Conservation (phyloP, 2,113 vertebrate genomes). For the Ceyx cyanopectus region DNA sequence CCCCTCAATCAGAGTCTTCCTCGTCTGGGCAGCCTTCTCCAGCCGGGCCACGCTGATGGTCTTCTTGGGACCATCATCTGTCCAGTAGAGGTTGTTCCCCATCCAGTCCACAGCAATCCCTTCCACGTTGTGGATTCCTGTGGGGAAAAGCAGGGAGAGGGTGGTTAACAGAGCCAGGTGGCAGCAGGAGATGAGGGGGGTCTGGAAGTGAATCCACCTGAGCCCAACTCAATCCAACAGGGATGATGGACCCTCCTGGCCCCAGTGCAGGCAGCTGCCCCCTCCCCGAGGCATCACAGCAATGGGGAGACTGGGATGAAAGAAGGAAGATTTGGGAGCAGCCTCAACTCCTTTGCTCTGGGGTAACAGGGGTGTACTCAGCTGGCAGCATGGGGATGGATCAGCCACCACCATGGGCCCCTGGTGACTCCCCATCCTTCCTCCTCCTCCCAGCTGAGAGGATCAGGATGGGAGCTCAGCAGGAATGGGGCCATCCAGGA, state of each 20-base stretch:
- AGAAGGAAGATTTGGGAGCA: background rate
- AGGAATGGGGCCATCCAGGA: background rate
- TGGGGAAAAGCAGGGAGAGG: accelerated
- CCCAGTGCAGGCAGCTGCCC: background rate
- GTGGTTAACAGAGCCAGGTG: background rate
- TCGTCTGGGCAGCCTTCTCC: slow-evolving; percentile 93
- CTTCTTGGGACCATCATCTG: slow-evolving; percentile 95
- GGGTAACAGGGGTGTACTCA: accelerated
- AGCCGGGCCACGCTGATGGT: slow-evolving; percentile 94
- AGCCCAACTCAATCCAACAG: accelerated
- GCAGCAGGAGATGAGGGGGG: background rate
- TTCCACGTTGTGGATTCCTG: slow-evolving; percentile 96
- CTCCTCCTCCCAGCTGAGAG: background rate
- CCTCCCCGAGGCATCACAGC: background rate
- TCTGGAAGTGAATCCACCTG: accelerated
- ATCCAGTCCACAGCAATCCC: slow-evolving; percentile 98
- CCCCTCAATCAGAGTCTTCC: slow-evolving; percentile 94
- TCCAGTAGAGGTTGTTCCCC: slow-evolving; percentile 97
- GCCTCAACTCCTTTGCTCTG: background rate
- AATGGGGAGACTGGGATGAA: background rate
- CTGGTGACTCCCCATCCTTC: background rate
- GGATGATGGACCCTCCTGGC: accelerated
- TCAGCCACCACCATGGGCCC: accelerated
- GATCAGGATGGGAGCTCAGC: background rate
- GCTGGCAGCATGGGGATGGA: background rate